Conservation (phyloP, 2,113 vertebrate species). For the Picathartes gymnocephalus region DNA sequence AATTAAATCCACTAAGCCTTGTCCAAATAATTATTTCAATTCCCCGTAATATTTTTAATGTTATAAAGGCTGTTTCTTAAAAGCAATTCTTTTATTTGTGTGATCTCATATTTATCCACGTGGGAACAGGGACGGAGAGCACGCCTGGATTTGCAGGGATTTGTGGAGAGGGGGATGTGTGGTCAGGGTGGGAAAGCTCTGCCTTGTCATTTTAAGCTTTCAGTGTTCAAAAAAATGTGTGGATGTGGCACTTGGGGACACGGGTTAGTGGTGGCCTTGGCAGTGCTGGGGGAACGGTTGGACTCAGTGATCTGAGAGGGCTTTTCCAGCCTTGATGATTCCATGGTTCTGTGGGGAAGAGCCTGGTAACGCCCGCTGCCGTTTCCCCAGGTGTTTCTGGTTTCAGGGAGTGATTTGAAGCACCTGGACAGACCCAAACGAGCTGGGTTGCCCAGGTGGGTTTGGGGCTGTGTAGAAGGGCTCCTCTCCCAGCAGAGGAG, state of each 20-base stretch:
- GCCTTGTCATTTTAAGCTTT: fast-evolving
- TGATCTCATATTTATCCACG: fast-evolving
- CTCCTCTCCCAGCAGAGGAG: fast-evolving
- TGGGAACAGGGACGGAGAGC: background rate
- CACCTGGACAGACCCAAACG: background rate
- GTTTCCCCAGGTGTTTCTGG: background rate
- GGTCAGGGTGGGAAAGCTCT: background rate
- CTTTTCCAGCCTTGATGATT: background rate
- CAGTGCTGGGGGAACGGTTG: background rate
- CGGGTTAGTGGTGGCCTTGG: background rate
- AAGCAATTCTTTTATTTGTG: background rate
- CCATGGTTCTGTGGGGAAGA: fast-evolving
- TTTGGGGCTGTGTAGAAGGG: fast-evolving
- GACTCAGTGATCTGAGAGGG: background rate
- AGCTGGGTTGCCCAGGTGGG: background rate
- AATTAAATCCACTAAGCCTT: background rate
- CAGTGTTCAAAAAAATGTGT: no score
- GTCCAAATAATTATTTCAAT: background rate
- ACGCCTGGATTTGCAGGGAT: fast-evolving
- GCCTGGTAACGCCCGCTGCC: fast-evolving
- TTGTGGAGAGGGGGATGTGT: fast-evolving
- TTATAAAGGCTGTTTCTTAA: background rate
- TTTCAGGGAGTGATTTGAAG: fast-evolving
- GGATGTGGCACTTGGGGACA: background rate
- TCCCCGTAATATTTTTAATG: background rate